These are phyloP conservation scores for Drosophila grimshawi DNA, from an alignment of 1,140 invertebrate species.

Conservation along the genomic window DNA sequence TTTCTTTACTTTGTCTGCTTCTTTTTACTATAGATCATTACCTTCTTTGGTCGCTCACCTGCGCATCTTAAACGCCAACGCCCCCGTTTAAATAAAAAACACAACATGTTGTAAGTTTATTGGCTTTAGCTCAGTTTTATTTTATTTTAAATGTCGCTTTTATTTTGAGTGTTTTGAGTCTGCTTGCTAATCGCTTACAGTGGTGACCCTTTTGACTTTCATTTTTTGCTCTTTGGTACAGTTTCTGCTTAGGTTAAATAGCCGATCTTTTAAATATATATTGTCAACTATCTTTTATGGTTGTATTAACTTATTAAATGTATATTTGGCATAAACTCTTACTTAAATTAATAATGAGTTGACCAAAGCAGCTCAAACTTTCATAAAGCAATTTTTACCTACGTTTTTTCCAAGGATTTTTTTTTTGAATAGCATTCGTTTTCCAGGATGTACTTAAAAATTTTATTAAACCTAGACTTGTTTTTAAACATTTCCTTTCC, in stretches of 20 bases:
- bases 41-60: constrained; percentile 78
- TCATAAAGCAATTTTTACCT: no score
- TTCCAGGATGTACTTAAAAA: no score
- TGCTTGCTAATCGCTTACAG: constrained; percentile 13
- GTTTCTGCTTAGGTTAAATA: constrained; percentile 1
- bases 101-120: constrained; percentile 56
- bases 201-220: constrained; percentile 20
- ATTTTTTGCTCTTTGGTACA: constrained; percentile 8
- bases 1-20: constrained; percentile 10
- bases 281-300: not conserved
- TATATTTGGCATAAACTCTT: not conserved
- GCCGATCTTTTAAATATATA: not conserved
- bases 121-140: constrained; percentile 17
- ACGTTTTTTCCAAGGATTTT: no score
- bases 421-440: no score
- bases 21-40: constrained; percentile 65
- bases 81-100: constrained; percentile 14
- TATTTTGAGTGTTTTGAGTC: no score
- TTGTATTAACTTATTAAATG: not conserved
- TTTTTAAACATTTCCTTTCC: no score
- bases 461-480: no score
- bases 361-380: no score
- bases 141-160: constrained; percentile 3
- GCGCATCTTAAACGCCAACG: constrained; percentile 69
- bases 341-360: no score